Evolutionary conservation across 1,140 invertebrate species (phyloP), one percentile per base, ranked within the genome.

Genomic region (Trinorchestia longiramus): DNA sequence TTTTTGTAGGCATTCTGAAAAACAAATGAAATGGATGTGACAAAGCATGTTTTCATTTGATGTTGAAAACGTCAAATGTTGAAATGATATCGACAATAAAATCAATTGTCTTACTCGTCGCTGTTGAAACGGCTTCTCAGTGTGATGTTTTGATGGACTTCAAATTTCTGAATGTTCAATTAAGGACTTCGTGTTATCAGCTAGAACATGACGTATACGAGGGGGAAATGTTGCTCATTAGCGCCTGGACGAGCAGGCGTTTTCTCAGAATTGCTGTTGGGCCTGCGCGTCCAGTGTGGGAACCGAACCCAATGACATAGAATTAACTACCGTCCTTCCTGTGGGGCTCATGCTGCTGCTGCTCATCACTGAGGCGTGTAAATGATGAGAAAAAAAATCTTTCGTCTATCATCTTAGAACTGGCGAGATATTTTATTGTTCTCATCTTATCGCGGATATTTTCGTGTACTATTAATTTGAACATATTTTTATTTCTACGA

Each of bases 271-370:
- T 41, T 90, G 88, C 41, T 36, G 88, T 90, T 42, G 88, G 41
- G 41, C n/a, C 41, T 43, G 28, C 41, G 42, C 88, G 43, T 42
- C 43, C 88, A 90, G 28, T 90, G 88, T 90, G 88, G 88, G 88
- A 90, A 90, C 42, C 88, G 15, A 90, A 90, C 43, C 88, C 88
- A 90, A 90, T 90, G 88, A 90, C 88, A 90, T 90, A 28, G 43
- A 41, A 90, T 90, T 90, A 90, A 11, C 43, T 41, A 43, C 88
- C 88, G 88, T 42, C 62, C 28, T 77, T 77, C 62, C 62, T 77
- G 28, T 77, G 62, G 62, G 15, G 62, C 28, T 77, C 62, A 77
- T 77, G 62, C 62, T 77, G 62, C 11, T 77, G 62, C 47, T 53
- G 47, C 36, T 77, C 28, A 1, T 77, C 62, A 77, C 62, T 77